A percentile compares a stretch with the other conserved stretches of the same genome.
These are phyloP conservation scores for Anticlea derivata DNA, from an alignment of 2,888 invertebrate genomes.

Conservation along the genomic window DNA sequence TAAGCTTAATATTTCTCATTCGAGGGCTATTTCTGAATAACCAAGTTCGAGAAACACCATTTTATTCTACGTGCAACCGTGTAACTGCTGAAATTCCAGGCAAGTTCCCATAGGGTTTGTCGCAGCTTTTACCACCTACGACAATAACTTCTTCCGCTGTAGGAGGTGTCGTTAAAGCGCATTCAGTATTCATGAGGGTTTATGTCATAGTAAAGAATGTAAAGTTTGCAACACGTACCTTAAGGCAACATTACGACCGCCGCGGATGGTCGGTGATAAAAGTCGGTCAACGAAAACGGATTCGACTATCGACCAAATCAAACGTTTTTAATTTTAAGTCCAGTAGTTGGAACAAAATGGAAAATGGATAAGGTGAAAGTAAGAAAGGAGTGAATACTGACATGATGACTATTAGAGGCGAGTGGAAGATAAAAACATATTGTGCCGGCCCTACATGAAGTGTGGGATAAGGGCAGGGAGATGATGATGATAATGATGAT, in stretches of 20 bases:
- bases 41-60: neutral
- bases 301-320: neutral
- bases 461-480: too few relatives aligned
- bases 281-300: neutral
- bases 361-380: too few relatives aligned
- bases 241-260: conserved; percentile 22
- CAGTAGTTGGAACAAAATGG: too few relatives aligned
- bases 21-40: neutral
- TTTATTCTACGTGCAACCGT: neutral
- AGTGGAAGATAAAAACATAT: too few relatives aligned
- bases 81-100: neutral
- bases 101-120: conserved; percentile 22
- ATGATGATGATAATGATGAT: too few relatives aligned
- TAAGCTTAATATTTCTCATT: too few relatives aligned
- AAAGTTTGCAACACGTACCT: conserved; percentile 21
- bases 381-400: too few relatives aligned
- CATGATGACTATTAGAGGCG: too few relatives aligned
- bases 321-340: too few relatives aligned
- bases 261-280: conserved; percentile 7
- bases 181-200: conserved; percentile 25
- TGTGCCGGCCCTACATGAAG: too few relatives aligned
- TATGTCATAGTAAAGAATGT: conserved; percentile 19
- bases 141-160: conserved; percentile 15
- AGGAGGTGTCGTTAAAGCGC: conserved; percentile 20
- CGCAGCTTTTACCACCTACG: conserved; percentile 15